Base-by-base conservation (phyloP, 1,140 invertebrate genomes). In the Vollenhovia emeryi region DNA sequence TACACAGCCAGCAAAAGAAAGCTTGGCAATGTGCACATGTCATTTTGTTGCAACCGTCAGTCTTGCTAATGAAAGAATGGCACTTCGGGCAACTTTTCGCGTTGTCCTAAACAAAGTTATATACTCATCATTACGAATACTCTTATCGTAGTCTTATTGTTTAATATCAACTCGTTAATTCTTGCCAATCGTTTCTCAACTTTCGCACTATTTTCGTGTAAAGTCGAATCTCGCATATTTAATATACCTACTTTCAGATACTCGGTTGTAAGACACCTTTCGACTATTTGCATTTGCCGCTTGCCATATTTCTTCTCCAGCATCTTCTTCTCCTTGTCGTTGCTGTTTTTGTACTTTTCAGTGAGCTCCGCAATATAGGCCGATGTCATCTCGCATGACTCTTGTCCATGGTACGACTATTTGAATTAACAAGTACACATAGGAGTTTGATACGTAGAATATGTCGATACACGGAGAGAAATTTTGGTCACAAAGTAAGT, bases 11-110 rank as follows among this genome's bases (percentile, higher is more conserved):
- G 86, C 96, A 97, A 91, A 97, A 97, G 83, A 93, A 94, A 0
- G 94, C 92, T 33, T 94, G 91, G 87, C 97, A 97, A 86, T 96
- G 95, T 80, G 92, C 94, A 90, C 96, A 97, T 1, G 93, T 94
- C 95, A 97, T 97, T 93, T 97, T 96, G 92, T 97, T 97, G 87
- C 96, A 97, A 5, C 96, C 96, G 84, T 96, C 95, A 13, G 94
- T 95, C 95, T 97, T 97, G 94, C 96, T 95, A 89, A 96, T 96
- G 40, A 93, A 87, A 57, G 95, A 92, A 40, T 88, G 90, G 90
- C 96, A 97, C 40, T 95, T 92, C 3, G 96, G 96, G 91, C 96
- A 97, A n/a, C 90, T 91, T 92, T 97, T 97, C 59, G 95, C 95
- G 78, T 96, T 95, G 71, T 90, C 64, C 90, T 91, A 48, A 60